phyloP scores from a whole-genome alignment of 2,797 vertebrate genomes.

The Tapera naevia region DNA sequence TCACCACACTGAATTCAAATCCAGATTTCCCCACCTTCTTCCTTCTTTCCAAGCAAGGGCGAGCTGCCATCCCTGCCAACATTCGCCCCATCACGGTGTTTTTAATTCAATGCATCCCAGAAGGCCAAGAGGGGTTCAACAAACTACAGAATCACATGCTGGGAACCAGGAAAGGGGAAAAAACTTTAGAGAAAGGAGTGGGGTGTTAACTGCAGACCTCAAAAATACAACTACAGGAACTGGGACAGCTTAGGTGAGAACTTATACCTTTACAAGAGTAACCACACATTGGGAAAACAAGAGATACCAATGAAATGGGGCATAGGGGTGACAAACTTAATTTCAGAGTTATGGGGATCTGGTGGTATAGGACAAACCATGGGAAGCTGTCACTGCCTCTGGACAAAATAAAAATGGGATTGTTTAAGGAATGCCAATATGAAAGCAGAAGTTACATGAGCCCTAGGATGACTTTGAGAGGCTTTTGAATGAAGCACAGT shows the following conservation, averaged over 20 bases:
- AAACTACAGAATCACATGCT: not conserved
- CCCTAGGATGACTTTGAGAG: not conserved
- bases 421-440: not conserved
- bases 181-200: not conserved
- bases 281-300: not conserved
- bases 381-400: not conserved
- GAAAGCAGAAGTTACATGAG: not conserved
- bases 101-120: not conserved
- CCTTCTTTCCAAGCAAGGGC: rapidly evolving
- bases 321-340: not conserved
- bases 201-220: rapidly evolving
- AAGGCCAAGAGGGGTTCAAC: not conserved
- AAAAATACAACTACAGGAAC: not conserved
- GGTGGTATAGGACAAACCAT: not conserved
- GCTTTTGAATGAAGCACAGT: rapidly evolving
- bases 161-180: not conserved
- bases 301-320: not conserved
- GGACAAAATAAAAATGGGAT: too few relatives aligned
- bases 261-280: not conserved
- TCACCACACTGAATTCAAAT: not conserved
- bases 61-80: not conserved
- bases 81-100: rapidly evolving
- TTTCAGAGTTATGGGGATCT: not conserved
- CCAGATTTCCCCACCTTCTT: not conserved
- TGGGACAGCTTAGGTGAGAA: not conserved